Percentiles rank a stretch among this genome's conserved stretches.
phyloP scores from a whole-genome alignment of 2,888 invertebrate species.

The Arge pagana region DNA sequence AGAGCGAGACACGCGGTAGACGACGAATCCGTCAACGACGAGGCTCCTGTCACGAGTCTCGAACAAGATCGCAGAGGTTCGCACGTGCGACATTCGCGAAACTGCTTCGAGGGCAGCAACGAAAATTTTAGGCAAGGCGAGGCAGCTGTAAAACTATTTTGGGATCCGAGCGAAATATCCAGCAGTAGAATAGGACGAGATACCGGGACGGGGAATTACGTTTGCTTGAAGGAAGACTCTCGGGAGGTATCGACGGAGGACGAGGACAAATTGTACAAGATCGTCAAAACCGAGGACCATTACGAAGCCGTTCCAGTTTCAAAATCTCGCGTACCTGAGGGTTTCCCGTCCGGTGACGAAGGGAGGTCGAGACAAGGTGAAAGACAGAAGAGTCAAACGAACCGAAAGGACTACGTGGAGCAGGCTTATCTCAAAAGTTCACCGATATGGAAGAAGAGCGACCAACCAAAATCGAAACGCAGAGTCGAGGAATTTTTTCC shows the following conservation, averaged over 20 bases:
- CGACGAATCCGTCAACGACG: too few species aligned
- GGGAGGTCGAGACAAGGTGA: not conserved
- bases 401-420: not conserved
- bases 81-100: too few species aligned
- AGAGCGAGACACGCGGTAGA: not conserved
- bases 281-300: constrained; percentile 20
- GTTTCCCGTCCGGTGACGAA: not conserved
- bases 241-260: constrained; percentile 11
- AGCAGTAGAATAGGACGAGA: too few species aligned
- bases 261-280: constrained; percentile 17
- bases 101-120: too few species aligned
- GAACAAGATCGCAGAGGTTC: too few species aligned
- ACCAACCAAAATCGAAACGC: not conserved
- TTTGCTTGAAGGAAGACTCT: constrained; percentile 23
- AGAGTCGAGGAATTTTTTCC: too few species aligned
- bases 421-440: not conserved
- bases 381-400: not conserved
- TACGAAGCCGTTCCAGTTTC: constrained; percentile 17
- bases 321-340: constrained; percentile 1
- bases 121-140: too few species aligned
- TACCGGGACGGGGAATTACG: too few species aligned
- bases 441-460: too few species aligned
- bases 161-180: too few species aligned
- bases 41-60: too few species aligned
- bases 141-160: too few species aligned